Evolutionary conservation across 2,797 vertebrate genomes (phyloP).

Genomic region (Lepidocolaptes lacrymiger): DNA sequence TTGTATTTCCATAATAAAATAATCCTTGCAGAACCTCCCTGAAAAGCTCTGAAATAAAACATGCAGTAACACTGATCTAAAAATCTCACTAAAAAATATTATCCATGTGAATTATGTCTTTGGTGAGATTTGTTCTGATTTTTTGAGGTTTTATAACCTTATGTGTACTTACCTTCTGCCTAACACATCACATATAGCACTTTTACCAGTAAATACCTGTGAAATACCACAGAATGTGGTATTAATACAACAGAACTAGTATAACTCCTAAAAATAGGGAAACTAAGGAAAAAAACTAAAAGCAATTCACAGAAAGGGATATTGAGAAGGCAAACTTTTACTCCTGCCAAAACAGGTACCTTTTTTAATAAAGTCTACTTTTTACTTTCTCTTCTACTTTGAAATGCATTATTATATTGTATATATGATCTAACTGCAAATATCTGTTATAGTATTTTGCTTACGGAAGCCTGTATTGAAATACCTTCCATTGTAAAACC

Average conservation of each 20-base stretch:
- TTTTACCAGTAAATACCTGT: background rate
- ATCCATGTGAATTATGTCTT: background rate
- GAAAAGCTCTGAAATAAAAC: background rate
- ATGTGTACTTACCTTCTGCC: background rate
- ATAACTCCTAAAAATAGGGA: background rate
- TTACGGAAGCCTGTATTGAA: background rate
- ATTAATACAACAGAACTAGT: background rate
- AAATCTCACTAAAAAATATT: background rate
- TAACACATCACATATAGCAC: background rate
- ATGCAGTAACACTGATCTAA: background rate
- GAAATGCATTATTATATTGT: background rate
- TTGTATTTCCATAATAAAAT: background rate
- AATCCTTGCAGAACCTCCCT: background rate
- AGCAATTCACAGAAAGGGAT: background rate
- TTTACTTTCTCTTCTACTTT: background rate
- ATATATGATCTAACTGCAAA: background rate
- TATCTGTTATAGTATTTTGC: background rate
- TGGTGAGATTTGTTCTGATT: background rate
- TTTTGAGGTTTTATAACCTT: background rate
- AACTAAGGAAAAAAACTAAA: background rate
- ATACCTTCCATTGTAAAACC: background rate
- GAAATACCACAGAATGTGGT: background rate
- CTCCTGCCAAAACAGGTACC: background rate
- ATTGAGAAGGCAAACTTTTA: background rate
- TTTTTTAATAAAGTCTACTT: background rate